Evolutionary conservation across 1,140 invertebrate genomes (phyloP).

Genomic region (Magallana ariakensis): DNA sequence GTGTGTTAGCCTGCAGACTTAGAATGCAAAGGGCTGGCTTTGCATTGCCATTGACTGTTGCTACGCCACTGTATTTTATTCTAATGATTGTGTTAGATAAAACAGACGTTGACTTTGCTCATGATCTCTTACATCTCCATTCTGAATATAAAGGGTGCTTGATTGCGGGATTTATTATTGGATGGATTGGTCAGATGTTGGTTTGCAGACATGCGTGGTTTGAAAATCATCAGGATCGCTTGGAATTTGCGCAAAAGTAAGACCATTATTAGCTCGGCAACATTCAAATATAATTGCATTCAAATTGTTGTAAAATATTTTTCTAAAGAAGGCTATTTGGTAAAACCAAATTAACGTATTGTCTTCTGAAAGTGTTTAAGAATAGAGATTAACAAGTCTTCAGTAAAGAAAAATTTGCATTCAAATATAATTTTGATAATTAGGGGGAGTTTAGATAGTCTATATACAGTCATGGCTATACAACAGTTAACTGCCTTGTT

Average conservation of each 20-base stretch:
- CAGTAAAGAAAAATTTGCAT: too few species aligned
- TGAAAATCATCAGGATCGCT: constrained; percentile 12
- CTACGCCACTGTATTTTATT: constrained; percentile 59
- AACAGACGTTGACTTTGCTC: constrained; percentile 10
- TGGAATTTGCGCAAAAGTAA: constrained; percentile 52
- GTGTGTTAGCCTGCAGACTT: constrained; percentile 65
- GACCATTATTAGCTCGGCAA: too few species aligned
- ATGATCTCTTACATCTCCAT: neutral
- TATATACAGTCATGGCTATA: too few species aligned
- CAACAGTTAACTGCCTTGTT: too few species aligned
- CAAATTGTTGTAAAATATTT: neutral
- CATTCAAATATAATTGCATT: constrained; percentile 10
- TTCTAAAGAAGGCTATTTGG: too few species aligned
- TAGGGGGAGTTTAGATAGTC: too few species aligned
- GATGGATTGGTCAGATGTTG: neutral
- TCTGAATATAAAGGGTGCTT: constrained; percentile 43
- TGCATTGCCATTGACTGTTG: constrained; percentile 61
- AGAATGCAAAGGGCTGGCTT: constrained; percentile 67
- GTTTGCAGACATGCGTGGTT: constrained; percentile 16
- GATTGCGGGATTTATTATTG: neutral
- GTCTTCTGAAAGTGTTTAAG: too few species aligned
- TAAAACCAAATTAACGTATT: too few species aligned
- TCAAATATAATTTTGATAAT: too few species aligned
- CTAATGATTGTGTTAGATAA: constrained; percentile 45
- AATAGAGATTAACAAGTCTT: too few species aligned